Percentiles rank a stretch among this genome's conserved stretches.
These are phyloP conservation scores for Aurelia aurita DNA, from an alignment of 30 jellyfish, hydroid and myxozoan species.

Conservation along the genomic window DNA sequence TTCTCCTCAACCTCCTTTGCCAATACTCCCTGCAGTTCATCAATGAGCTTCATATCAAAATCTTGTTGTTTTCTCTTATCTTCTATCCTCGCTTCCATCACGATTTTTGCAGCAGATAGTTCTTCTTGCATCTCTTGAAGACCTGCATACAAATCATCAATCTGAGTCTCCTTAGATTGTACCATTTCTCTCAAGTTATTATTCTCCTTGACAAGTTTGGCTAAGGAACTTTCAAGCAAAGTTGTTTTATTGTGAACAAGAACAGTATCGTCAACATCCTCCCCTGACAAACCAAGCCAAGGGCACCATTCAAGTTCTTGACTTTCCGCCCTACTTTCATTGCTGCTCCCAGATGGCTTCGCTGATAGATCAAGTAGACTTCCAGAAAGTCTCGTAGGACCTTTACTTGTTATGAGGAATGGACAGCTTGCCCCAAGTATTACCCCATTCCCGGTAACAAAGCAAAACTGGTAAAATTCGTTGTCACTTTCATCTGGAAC, in stretches of 20 bases:
- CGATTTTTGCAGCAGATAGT: neutral
- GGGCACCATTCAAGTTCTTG: slow-evolving; percentile 77
- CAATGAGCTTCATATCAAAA: slow-evolving; percentile 22
- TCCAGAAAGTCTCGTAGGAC: neutral
- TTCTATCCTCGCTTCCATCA: neutral
- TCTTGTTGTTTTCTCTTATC: slow-evolving; percentile 37
- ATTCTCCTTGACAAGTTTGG: slow-evolving; percentile 70
- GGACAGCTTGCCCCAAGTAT: slow-evolving; percentile 95
- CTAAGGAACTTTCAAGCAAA: slow-evolving; percentile 75
- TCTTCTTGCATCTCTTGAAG: slow-evolving; percentile 22
- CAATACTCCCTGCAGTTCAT: slow-evolving; percentile 38
- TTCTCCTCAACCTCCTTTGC: slow-evolving; percentile 29
- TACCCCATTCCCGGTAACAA: slow-evolving; percentile 52
- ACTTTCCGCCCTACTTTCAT: neutral
- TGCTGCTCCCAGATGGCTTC: neutral
- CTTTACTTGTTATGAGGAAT: slow-evolving; percentile 43
- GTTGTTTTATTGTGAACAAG: slow-evolving; percentile 87
- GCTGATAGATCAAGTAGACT: slow-evolving; percentile 17
- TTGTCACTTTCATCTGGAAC: slow-evolving; percentile 37
- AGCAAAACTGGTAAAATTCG: slow-evolving; percentile 92
- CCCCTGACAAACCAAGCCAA: slow-evolving; percentile 59
- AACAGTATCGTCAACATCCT: slow-evolving; percentile 73
- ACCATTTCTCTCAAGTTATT: slow-evolving; percentile 16
- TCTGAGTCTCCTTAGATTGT: slow-evolving; percentile 1
- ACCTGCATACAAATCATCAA: slow-evolving; percentile 12